phyloP scores from a whole-genome alignment of 2,888 invertebrate genomes.

The Erynnis tages region DNA sequence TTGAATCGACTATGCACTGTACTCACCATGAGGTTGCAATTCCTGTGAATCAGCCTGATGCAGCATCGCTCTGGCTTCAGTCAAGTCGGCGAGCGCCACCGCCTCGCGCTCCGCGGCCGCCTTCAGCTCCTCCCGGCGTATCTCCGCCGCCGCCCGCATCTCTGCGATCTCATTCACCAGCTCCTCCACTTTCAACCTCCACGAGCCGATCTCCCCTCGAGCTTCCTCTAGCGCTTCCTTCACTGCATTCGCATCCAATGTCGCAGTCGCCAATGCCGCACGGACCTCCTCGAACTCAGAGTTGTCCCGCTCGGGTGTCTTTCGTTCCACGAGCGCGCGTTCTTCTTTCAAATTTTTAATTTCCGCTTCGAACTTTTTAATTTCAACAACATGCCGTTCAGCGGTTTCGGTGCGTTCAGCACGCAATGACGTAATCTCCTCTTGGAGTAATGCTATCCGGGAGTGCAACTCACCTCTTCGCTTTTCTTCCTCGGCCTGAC shows the following conservation, averaged over 20 bases:
- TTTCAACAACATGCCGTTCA: conserved; percentile 56
- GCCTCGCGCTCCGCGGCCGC: conserved; percentile 63
- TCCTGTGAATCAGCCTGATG: conserved; percentile 63
- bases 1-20: background rate
- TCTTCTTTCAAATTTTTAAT: conserved; percentile 63
- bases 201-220: conserved; percentile 51
- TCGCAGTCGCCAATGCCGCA: conserved; percentile 47
- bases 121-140: conserved; percentile 58
- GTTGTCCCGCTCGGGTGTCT: conserved; percentile 59
- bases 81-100: conserved; percentile 59
- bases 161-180: conserved; percentile 57
- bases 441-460: conserved; percentile 59
- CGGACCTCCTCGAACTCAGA: conserved; percentile 63
- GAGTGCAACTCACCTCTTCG: conserved; percentile 52
- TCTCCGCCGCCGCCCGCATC: conserved; percentile 58
- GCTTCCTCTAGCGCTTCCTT: conserved; percentile 59
- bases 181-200: conserved; percentile 64
- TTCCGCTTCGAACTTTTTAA: conserved; percentile 56
- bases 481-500: conserved; percentile 61
- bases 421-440: conserved; percentile 60
- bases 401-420: conserved; percentile 55
- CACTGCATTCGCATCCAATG: conserved; percentile 52
- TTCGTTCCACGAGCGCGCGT: conserved; percentile 46
- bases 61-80: conserved; percentile 63
- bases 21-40: conserved; percentile 62